A percentile compares a stretch with the other conserved stretches of the same genome.
Conservation (phyloP, 2,797 vertebrate genomes). For the Oreonectes daqikongensis region DNA sequence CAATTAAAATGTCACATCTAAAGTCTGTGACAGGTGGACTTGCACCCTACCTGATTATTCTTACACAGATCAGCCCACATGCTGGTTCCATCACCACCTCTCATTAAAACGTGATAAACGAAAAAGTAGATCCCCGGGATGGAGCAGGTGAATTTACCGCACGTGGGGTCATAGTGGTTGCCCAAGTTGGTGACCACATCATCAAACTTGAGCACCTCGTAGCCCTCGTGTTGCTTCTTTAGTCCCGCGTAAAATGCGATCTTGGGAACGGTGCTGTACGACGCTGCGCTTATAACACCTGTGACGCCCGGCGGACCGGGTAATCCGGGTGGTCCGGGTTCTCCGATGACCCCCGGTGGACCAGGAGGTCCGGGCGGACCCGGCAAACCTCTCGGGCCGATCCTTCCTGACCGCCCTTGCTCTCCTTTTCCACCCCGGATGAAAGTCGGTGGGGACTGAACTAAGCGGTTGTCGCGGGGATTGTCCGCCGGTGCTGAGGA, state of each 20-base stretch:
- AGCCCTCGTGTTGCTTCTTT: slow-evolving; percentile 95
- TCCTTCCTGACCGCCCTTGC: slow-evolving; percentile 83
- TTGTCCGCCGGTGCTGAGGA: slow-evolving; percentile 74
- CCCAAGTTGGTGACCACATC: slow-evolving; percentile 97
- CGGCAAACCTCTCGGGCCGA: slow-evolving; percentile 87
- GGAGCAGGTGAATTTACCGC: slow-evolving; percentile 96
- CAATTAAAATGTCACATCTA: not conserved
- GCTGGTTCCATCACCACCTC: slow-evolving; percentile 95
- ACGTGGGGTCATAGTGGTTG: slow-evolving; percentile 92
- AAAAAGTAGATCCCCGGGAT: slow-evolving; percentile 99
- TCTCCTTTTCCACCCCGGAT: slow-evolving; percentile 83
- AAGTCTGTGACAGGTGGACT: too few relatives aligned
- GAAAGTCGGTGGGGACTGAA: slow-evolving; percentile 80
- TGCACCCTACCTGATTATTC: slow-evolving; percentile 88
- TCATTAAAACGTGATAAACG: slow-evolving; percentile 97
- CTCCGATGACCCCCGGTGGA: slow-evolving; percentile 85
- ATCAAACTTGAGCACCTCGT: slow-evolving; percentile 96
- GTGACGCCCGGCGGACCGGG: slow-evolving; percentile 84
- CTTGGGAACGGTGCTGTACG: slow-evolving; percentile 95
- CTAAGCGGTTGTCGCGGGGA: slow-evolving; percentile 75
- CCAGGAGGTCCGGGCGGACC: slow-evolving; percentile 91
- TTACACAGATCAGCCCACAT: slow-evolving; percentile 99
- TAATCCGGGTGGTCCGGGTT: slow-evolving; percentile 85
- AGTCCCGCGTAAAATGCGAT: slow-evolving; percentile 97
- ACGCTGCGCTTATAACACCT: slow-evolving; percentile 91